These are phyloP conservation scores for Vanessa tameamea DNA, from an alignment of 1,140 invertebrate species.

Conservation along the genomic window DNA sequence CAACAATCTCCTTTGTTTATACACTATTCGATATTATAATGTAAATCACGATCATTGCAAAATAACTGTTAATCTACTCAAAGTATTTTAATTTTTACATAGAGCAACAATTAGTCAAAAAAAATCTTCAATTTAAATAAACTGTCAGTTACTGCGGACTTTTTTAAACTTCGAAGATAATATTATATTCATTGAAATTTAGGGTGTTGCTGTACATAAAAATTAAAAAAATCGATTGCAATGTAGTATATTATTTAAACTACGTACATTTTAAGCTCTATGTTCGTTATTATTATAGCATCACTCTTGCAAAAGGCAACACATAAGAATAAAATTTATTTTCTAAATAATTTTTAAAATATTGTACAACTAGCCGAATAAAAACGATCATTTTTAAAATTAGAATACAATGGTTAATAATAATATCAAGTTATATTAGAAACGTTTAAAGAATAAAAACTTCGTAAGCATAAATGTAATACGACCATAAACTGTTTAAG, in stretches of 20 bases:
- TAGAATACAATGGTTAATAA: too few relatives aligned
- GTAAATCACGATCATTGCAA: conserved; percentile 40
- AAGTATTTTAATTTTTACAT: conserved; percentile 25
- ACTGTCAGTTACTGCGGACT: too few relatives aligned
- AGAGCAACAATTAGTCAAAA: conserved; percentile 36
- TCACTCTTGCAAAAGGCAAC: conserved; percentile 9
- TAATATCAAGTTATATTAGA: too few relatives aligned
- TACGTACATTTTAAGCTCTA: conserved; percentile 44
- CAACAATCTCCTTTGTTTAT: conserved; percentile 47
- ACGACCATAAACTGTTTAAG: background rate
- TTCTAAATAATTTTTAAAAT: background rate
- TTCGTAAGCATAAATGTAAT: background rate
- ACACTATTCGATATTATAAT: conserved; percentile 29
- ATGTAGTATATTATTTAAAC: conserved; percentile 22
- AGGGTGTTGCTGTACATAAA: conserved; percentile 36
- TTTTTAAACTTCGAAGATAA: too few relatives aligned
- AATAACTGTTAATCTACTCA: conserved; percentile 38
- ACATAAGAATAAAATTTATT: background rate
- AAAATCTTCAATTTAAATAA: too few relatives aligned
- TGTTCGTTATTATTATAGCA: conserved; percentile 35
- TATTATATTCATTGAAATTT: background rate
- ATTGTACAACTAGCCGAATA: background rate
- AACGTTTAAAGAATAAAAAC: too few relatives aligned
- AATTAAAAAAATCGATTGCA: conserved; percentile 23
- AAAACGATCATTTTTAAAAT: too few relatives aligned